Conservation (phyloP, 2,888 invertebrate genomes). For the Latrodectus hesperus region DNA sequence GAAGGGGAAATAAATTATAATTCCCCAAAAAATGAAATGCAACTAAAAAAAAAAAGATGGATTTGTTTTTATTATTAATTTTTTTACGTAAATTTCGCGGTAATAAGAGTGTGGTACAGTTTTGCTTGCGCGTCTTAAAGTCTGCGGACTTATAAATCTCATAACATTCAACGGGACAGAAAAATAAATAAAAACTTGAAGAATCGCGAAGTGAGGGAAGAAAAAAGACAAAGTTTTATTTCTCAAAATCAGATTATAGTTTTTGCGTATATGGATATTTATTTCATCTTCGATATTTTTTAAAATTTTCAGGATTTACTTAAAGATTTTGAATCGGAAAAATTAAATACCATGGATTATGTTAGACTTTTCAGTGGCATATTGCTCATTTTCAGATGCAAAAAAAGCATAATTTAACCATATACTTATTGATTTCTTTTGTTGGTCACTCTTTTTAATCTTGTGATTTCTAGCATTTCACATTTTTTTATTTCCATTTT, state of each 20-base stretch:
- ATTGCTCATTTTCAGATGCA: background rate
- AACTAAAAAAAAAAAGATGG: conserved; percentile 30
- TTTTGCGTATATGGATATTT: conserved; percentile 47
- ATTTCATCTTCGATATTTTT: background rate
- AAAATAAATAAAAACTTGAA: conserved; percentile 52
- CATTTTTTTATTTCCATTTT: no score
- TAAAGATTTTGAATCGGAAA: background rate
- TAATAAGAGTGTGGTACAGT: conserved; percentile 47
- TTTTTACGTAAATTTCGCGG: conserved; percentile 40
- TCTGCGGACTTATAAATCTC: conserved; percentile 63
- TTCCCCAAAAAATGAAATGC: conserved; percentile 33
- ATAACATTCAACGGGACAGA: conserved; percentile 60
- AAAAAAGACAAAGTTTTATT: conserved; percentile 16
- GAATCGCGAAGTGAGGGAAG: background rate
- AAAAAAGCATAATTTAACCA: no score
- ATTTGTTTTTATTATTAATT: background rate
- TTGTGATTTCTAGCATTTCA: no score
- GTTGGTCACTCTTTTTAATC: no score
- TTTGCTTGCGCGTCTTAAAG: conserved; percentile 17
- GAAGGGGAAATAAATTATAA: conserved; percentile 66
- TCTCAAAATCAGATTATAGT: conserved; percentile 65
- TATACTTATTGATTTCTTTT: no score
- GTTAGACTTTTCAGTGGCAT: background rate
- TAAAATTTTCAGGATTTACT: conserved; percentile 7
- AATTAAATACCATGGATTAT: conserved; percentile 9